These are phyloP conservation scores for Patella vulgata DNA, from an alignment of 1,140 invertebrate species.

Conservation along the genomic window DNA sequence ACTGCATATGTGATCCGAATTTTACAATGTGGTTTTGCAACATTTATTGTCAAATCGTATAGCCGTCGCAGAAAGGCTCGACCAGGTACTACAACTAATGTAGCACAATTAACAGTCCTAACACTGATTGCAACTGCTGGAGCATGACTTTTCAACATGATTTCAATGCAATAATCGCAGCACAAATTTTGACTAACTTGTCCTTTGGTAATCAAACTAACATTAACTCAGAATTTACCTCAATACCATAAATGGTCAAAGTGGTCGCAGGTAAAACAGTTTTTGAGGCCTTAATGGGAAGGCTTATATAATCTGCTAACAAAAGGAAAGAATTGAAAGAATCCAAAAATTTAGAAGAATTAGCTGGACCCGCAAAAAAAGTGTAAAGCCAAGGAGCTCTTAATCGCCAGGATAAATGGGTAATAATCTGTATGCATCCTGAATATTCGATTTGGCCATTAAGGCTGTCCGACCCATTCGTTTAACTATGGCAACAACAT, in stretches of 20 bases:
- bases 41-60: no score
- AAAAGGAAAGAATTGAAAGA: conserved; percentile 7
- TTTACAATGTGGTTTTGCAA: no score
- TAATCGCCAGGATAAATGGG: no score
- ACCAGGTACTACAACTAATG: conserved; percentile 19
- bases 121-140: no score
- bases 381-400: background rate
- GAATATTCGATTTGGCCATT: conserved; percentile 3
- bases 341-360: conserved; percentile 3
- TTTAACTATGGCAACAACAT: no score
- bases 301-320: conserved; percentile 14
- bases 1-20: conserved; percentile 16
- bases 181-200: no score
- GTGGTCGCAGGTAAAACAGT: no score
- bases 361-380: conserved; percentile 17
- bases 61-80: no score
- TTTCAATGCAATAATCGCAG: conserved; percentile 10
- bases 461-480: no score
- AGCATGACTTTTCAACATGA: conserved; percentile 1
- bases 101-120: conserved; percentile 20
- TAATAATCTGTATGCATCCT: no score
- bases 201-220: conserved; percentile 16
- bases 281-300: no score
- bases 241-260: no score
- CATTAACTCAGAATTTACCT: conserved; percentile 21